Percentiles rank a stretch among this genome's conserved stretches.
These are phyloP conservation scores for Cathartes aura DNA, from an alignment of 2,113 vertebrate genomes.

Conservation along the genomic window DNA sequence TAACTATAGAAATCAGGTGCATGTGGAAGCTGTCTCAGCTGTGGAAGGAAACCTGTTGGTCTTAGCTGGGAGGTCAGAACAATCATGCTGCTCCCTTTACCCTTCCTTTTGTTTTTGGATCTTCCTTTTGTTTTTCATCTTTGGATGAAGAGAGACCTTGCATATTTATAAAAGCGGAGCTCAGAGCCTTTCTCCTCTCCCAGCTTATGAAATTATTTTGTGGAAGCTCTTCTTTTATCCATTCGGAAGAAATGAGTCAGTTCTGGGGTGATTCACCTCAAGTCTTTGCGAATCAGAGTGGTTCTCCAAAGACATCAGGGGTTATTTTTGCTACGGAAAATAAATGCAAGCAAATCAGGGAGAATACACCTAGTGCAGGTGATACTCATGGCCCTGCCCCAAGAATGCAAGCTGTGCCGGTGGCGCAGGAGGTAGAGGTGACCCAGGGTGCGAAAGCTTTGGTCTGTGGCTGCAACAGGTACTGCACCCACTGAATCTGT, in stretches of 20 bases:
- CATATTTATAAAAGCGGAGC: not conserved
- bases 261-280: not conserved
- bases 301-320: not conserved
- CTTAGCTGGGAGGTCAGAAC: not conserved
- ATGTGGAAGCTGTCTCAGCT: not conserved
- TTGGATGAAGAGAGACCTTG: not conserved
- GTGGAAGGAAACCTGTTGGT: not conserved
- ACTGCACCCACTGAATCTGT: not conserved
- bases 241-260: not conserved
- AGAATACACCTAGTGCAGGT: not conserved
- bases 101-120: not conserved
- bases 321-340: not conserved
- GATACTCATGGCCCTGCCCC: not conserved
- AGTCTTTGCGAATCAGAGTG: not conserved
- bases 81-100: rapidly evolving
- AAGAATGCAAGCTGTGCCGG: not conserved
- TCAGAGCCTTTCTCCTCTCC: not conserved
- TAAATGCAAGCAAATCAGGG: not conserved
- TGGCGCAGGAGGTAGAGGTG: rapidly evolving
- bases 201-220: not conserved
- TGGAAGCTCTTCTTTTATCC: not conserved
- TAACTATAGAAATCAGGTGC: not conserved
- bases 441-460: not conserved
- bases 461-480: not conserved
- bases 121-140: not conserved